Percentiles rank a stretch among this genome's conserved stretches.
phyloP scores from a whole-genome alignment of 2,113 vertebrate species.

The Sarotherodon lohbergeri region DNA sequence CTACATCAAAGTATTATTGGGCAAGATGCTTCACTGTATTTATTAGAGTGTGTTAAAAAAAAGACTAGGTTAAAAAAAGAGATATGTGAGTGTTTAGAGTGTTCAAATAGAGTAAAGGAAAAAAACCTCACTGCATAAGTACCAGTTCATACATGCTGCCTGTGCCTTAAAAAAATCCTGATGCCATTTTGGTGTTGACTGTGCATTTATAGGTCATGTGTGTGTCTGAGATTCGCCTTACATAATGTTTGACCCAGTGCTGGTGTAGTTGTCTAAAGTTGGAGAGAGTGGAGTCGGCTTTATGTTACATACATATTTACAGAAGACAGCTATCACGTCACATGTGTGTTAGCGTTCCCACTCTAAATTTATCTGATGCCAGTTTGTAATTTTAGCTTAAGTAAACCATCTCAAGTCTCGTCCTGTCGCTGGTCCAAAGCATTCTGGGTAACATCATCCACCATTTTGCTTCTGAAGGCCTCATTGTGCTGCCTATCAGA shows the following conservation, averaged over 20 bases:
- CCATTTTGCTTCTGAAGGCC: background rate
- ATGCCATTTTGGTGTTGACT: background rate
- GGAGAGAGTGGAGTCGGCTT: background rate
- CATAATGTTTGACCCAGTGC: background rate
- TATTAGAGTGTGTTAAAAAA: background rate
- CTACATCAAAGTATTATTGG: background rate
- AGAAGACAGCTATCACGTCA: slow-evolving; percentile 1
- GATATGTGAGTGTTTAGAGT: background rate
- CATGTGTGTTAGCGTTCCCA: background rate
- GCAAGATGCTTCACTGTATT: background rate
- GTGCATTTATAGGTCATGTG: background rate
- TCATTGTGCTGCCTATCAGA: background rate
- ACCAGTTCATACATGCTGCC: background rate
- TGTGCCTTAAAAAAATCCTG: background rate
- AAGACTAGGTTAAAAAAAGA: background rate
- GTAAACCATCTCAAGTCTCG: slow-evolving; percentile 8
- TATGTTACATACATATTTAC: slow-evolving; percentile 21
- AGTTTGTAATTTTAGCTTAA: slow-evolving; percentile 44
- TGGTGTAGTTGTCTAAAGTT: slow-evolving; percentile 1
- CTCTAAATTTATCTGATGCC: slow-evolving; percentile 38
- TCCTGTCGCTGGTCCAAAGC: slow-evolving; percentile 16
- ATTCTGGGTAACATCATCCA: slow-evolving; percentile 30
- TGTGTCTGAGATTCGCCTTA: background rate
- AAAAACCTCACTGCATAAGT: background rate
- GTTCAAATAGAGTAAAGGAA: background rate